Percentiles rank a stretch among this genome's conserved stretches.
Evolutionary conservation across 2,888 invertebrate species (phyloP).

Genomic region (Seladonia tumulorum): DNA sequence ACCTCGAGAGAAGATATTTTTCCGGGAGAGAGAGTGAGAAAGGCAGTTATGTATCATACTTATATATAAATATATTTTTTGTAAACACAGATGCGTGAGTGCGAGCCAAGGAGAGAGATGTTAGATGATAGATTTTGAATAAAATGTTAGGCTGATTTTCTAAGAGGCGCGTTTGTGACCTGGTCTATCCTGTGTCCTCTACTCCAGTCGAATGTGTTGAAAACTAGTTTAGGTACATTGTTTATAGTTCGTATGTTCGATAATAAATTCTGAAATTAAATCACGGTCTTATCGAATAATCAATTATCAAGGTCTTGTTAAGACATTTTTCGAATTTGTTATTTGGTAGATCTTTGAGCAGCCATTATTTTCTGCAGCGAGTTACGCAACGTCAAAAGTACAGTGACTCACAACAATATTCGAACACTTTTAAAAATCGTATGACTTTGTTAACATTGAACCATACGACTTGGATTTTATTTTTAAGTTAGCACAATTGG

Average conservation of each 20-base stretch:
- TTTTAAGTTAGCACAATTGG: no score
- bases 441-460: no score
- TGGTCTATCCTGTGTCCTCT: background rate
- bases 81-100: constrained; percentile 4
- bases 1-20: constrained; percentile 65
- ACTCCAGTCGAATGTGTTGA: background rate
- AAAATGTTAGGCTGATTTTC: constrained; percentile 28
- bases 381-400: no score
- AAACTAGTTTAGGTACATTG: background rate
- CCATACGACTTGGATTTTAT: no score
- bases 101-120: constrained; percentile 27
- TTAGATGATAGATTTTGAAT: constrained; percentile 28
- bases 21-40: constrained; percentile 15
- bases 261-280: background rate
- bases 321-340: no score
- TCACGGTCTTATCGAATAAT: background rate
- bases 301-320: no score
- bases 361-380: no score
- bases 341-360: no score
- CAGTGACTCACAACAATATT: no score
- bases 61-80: constrained; percentile 48
- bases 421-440: no score
- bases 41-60: constrained; percentile 30
- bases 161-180: background rate
- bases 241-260: background rate